phyloP scores from a whole-genome alignment of 2,888 invertebrate genomes.

The Diabrotica balteata region DNA sequence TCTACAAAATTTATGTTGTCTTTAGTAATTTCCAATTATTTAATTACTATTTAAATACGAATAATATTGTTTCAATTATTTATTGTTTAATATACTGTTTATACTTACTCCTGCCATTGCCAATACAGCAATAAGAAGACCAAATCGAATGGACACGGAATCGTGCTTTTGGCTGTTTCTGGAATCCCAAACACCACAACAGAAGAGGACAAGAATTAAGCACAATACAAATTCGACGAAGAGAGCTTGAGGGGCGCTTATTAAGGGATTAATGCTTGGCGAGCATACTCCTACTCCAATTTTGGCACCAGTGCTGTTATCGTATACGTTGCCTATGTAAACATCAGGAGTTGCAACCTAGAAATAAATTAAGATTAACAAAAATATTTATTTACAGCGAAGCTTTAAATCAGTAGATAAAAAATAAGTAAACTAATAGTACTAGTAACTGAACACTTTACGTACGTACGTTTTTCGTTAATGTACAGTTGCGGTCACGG shows the following conservation, averaged over 20 bases:
- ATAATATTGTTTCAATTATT: too few relatives aligned
- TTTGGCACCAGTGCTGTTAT: constrained; percentile 26
- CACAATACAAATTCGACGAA: constrained; percentile 73
- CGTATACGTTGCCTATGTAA: constrained; percentile 34
- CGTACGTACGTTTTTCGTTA: too few relatives aligned
- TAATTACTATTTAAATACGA: too few relatives aligned
- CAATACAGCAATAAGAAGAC: constrained; percentile 70
- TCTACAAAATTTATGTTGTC: too few relatives aligned
- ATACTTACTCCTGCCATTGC: constrained; percentile 70
- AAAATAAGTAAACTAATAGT: too few relatives aligned
- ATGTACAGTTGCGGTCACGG: too few relatives aligned
- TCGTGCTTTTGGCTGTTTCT: constrained; percentile 71
- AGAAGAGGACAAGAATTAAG: constrained; percentile 69
- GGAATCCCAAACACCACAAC: constrained; percentile 77
- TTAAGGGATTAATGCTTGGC: constrained; percentile 43
- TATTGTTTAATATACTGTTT: too few relatives aligned
- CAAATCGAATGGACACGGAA: constrained; percentile 72
- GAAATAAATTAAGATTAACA: background rate
- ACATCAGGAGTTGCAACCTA: constrained; percentile 48
- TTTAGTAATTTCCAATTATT: too few relatives aligned
- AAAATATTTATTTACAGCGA: too few relatives aligned
- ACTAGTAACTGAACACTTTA: too few relatives aligned
- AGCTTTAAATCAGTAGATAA: too few relatives aligned
- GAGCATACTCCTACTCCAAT: constrained; percentile 49
- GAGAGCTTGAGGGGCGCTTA: constrained; percentile 64